phyloP scores from a whole-genome alignment of 2,113 vertebrate genomes.

The Microtus montanus region DNA sequence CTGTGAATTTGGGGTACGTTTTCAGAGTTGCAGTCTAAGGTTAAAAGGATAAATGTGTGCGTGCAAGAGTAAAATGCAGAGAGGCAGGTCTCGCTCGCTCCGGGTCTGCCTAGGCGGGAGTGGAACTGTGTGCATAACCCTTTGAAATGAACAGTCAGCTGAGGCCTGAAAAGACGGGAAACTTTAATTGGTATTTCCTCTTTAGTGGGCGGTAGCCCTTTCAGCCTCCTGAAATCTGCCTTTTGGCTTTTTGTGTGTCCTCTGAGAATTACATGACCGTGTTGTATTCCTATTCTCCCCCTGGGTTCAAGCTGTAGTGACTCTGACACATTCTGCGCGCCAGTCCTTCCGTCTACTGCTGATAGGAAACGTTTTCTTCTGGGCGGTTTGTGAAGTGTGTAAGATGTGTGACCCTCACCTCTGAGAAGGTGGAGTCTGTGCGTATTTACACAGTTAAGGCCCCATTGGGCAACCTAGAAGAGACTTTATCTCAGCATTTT shows the following conservation, averaged over 20 bases:
- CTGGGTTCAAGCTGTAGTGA: neutral
- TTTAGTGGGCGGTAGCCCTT: neutral
- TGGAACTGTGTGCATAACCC: neutral
- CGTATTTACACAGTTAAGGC: neutral
- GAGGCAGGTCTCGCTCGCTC: neutral
- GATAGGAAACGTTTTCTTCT: conserved; percentile 21
- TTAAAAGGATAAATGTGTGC: neutral
- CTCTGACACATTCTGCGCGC: neutral
- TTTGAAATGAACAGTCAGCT: neutral
- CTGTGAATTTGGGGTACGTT: neutral
- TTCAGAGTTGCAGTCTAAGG: neutral
- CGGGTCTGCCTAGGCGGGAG: neutral
- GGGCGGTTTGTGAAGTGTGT: neutral
- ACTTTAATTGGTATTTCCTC: neutral
- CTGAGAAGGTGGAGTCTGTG: neutral
- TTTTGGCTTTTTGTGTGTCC: neutral
- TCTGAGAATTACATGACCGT: neutral
- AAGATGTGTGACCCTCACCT: neutral
- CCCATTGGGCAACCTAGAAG: neutral
- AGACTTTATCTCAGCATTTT: neutral
- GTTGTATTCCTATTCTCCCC: neutral
- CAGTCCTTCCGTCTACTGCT: neutral
- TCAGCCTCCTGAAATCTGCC: neutral
- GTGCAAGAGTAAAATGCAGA: conserved; percentile 6
- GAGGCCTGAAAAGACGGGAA: conserved; percentile 1